Percentiles rank a stretch among this genome's conserved stretches.
These are phyloP conservation scores for Elanus axillaris DNA, from an alignment of 2,113 vertebrate genomes.

Conservation along the genomic window DNA sequence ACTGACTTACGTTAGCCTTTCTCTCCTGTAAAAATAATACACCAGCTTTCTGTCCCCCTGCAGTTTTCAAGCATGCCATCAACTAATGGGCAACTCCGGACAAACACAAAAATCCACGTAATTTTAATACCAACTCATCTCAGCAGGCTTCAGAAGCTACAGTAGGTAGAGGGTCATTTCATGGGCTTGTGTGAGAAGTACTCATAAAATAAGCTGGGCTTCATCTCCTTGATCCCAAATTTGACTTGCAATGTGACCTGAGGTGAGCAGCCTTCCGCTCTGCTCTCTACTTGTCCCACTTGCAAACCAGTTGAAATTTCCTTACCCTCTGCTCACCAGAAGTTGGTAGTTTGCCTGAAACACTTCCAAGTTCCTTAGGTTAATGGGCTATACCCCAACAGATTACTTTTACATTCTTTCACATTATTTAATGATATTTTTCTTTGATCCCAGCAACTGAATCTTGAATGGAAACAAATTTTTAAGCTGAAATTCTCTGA, in stretches of 20 bases:
- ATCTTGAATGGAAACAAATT: background rate
- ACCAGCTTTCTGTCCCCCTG: background rate
- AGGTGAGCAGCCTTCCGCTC: background rate
- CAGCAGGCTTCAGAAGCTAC: background rate
- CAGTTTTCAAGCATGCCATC: background rate
- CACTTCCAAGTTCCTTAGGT: background rate
- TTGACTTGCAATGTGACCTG: background rate
- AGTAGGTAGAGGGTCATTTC: background rate
- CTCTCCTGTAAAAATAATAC: background rate
- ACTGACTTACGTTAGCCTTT: background rate
- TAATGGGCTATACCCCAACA: background rate
- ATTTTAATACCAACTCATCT: background rate
- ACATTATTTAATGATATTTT: background rate
- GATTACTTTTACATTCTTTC: background rate
- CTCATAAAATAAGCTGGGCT: background rate
- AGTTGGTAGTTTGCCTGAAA: background rate
- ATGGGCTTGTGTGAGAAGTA: background rate
- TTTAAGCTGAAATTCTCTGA: background rate
- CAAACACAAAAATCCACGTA: background rate
- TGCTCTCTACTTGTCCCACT: background rate
- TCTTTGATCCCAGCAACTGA: background rate
- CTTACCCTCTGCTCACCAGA: background rate
- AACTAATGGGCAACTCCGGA: background rate
- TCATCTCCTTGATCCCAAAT: background rate
- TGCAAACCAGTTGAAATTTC: background rate